Conservation (phyloP, 2,888 invertebrate species). For the Heliconius charithonia region DNA sequence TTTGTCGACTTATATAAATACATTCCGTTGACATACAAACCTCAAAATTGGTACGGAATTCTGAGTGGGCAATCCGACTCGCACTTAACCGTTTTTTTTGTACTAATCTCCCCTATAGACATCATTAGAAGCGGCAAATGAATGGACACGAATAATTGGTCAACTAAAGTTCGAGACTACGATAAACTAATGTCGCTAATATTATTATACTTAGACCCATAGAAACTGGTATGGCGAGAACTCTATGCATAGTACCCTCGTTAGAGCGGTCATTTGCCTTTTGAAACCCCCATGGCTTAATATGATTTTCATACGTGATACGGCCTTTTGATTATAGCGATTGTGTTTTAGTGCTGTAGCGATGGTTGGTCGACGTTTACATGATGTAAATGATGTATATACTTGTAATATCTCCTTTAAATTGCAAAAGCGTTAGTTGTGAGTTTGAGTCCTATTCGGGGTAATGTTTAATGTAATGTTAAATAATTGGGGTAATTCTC, state of each 20-base stretch:
- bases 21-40: neutral
- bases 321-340: slow-evolving; percentile 42
- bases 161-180: neutral
- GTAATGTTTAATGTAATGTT: neutral
- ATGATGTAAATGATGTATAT: neutral
- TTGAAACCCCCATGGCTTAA: slow-evolving; percentile 41
- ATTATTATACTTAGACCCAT: slow-evolving; percentile 30
- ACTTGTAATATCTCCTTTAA: neutral
- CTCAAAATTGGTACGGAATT: neutral
- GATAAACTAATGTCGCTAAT: slow-evolving; percentile 19
- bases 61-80: neutral
- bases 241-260: slow-evolving; percentile 39
- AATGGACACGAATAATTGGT: neutral
- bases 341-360: slow-evolving; percentile 38
- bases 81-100: neutral
- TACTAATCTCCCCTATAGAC: neutral
- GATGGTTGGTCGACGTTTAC: slow-evolving; percentile 14
- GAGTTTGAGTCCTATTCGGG: neutral
- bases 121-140: neutral
- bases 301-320: slow-evolving; percentile 45
- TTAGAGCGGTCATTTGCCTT: slow-evolving; percentile 44
- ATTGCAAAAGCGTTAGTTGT: neutral
- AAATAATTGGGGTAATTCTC: neutral
- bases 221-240: slow-evolving; percentile 37
- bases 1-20: neutral